phyloP scores from a whole-genome alignment of 2,113 vertebrate species.

The Anser cygnoides region DNA sequence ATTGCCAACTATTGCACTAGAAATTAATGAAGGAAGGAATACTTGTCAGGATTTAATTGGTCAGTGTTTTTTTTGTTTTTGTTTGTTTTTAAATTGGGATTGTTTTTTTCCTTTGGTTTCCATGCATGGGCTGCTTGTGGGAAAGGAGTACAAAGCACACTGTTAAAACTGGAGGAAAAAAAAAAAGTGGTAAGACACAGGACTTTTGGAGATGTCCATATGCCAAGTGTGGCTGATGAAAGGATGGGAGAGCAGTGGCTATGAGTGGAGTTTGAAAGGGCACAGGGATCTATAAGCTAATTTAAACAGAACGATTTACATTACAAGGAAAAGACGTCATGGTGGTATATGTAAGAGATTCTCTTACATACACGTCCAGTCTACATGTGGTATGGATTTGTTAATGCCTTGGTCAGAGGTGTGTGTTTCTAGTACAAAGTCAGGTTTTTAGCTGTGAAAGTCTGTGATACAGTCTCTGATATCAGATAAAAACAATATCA shows the following conservation, averaged over 20 bases:
- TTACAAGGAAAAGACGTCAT: not conserved
- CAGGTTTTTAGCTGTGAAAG: not conserved
- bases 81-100: too few species aligned
- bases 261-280: not conserved
- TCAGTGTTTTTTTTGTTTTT: not conserved
- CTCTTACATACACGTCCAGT: not conserved
- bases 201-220: not conserved
- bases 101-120: not conserved
- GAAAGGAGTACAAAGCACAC: rapidly evolving
- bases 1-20: not conserved
- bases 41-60: not conserved
- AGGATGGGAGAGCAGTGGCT: not conserved
- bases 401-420: not conserved
- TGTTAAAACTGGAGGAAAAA: not conserved
- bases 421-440: not conserved
- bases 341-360: not conserved
- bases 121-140: not conserved
- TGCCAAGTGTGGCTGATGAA: not conserved
- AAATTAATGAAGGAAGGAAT: not conserved
- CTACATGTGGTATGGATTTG: not conserved
- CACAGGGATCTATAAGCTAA: not conserved
- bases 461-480: not conserved
- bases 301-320: not conserved
- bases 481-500: not conserved
- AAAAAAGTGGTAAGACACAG: not conserved